Evolutionary conservation across 2,888 invertebrate species (phyloP), one percentile per base, ranked within the genome.

Genomic region (Drosophila greeni): DNA sequence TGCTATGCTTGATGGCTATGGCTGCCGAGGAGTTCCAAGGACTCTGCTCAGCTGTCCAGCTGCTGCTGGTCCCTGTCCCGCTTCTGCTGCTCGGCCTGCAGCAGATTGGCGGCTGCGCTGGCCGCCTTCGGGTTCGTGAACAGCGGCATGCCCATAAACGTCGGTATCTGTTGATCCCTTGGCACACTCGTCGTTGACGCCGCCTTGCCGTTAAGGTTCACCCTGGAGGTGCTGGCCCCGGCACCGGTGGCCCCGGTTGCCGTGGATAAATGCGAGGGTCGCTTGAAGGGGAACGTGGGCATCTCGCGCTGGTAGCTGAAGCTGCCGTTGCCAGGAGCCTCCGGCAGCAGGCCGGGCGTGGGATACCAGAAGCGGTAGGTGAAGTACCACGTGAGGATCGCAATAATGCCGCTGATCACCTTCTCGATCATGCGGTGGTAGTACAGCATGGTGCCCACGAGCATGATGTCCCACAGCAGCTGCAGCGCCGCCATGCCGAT

Each of bases 381-480:
- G 24, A 95, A 89, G 90, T 94, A 97, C 98, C 98, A 98, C 33
- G 95, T 94, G 6, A 94, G 86, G 78, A 97, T 93, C 11, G 97
- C 98, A 80, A 95, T 90, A n/a, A 94, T 90, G 23, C 96, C 96
- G 78, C 96, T 97, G 0, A 96, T 87, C 66, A 99, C 93, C 87
- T 99, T 99, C 87, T 99, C 98, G 26, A 97, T 92, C 94, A 98
- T 95, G 51, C 95, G 94, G 88, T 99, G 99, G 89, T 97, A 98
- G 88, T 98, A 99, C 8, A 99, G 87, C 88, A 97, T 94, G 1
- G 99, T 98, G 36, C 94, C 94, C 5, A 97, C 91, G 47, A 99
- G 90, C 97, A 98, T 98, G 5, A 97, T 91, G 89, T 99, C 97
- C 97, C 97, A 98, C n/a, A 97, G 87, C 26, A 97, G 81, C 84